These are phyloP conservation scores for Nansenia antarctica DNA, from an alignment of 2,113 vertebrate genomes.

Conservation along the genomic window DNA sequence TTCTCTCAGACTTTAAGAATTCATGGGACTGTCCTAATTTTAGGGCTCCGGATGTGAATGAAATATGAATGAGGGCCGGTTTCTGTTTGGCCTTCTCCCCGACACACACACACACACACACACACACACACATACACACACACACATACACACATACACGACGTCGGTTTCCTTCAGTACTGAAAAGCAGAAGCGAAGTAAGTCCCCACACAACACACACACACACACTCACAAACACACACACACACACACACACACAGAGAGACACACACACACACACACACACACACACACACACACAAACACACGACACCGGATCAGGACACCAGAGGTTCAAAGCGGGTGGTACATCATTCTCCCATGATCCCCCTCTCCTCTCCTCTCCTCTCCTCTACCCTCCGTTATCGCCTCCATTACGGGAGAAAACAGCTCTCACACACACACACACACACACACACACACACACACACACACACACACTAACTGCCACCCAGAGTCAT, in stretches of 20 bases:
- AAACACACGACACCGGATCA: too few relatives aligned
- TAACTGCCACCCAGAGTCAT: too few relatives aligned
- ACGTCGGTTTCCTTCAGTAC: neutral
- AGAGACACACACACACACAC: too few relatives aligned
- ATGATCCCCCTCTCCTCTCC: neutral
- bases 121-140: too few relatives aligned
- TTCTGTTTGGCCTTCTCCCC: neutral
- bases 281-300: too few relatives aligned
- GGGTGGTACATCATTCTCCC: neutral
- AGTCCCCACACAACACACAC: neutral
- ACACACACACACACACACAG: too few relatives aligned
- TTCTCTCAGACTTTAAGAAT: conserved; percentile 33
- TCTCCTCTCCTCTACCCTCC: neutral
- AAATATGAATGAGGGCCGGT: conserved; percentile 49
- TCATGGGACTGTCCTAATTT: conserved; percentile 52
- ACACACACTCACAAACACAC: too few relatives aligned
- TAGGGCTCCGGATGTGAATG: conserved; percentile 31
- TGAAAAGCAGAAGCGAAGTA: neutral
- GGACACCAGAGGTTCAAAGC: neutral
- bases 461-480: too few relatives aligned
- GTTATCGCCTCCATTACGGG: neutral
- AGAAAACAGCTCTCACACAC: neutral
- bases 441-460: too few relatives aligned
- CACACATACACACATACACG: too few relatives aligned
- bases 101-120: too few relatives aligned